These are phyloP conservation scores for Drosophila suboccidentalis DNA, from an alignment of 2,888 invertebrate species.

Conservation along the genomic window DNA sequence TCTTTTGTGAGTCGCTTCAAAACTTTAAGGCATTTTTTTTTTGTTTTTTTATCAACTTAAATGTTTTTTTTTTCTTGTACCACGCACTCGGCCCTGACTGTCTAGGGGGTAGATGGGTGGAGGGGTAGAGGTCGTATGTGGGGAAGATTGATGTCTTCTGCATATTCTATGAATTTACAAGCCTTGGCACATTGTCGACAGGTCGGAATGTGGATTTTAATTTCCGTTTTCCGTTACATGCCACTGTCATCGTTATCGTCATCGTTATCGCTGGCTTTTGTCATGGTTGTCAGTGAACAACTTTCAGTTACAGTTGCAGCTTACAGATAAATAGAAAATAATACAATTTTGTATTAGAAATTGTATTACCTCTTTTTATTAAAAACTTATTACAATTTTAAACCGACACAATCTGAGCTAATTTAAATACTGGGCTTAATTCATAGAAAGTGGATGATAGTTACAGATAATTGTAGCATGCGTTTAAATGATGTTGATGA, in stretches of 20 bases:
- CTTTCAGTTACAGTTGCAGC: conserved; percentile 1
- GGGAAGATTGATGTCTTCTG: conserved; percentile 34
- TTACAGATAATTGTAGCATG: too few relatives aligned
- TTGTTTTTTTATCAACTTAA: conserved; percentile 16
- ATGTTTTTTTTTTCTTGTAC: conserved; percentile 20
- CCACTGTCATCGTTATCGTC: conserved; percentile 60
- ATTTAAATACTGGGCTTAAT: background rate
- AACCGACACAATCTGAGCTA: background rate
- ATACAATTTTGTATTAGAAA: background rate
- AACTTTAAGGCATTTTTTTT: conserved; percentile 20
- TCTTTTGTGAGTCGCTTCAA: conserved; percentile 11
- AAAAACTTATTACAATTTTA: background rate
- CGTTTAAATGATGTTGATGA: too few relatives aligned
- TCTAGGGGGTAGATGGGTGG: background rate
- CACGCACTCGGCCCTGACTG: background rate
- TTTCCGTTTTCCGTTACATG: conserved; percentile 73
- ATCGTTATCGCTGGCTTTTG: conserved; percentile 25
- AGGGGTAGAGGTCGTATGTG: background rate
- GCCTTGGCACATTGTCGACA: conserved; percentile 45
- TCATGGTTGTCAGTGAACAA: conserved; percentile 6
- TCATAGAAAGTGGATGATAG: too few relatives aligned
- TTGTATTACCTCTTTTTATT: background rate
- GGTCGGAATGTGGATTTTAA: conserved; percentile 63
- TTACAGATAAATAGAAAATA: background rate
- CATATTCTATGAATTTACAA: background rate